A percentile compares a stretch with the other conserved stretches of the same genome.
phyloP scores from a whole-genome alignment of 2,797 vertebrate species.

The Siniperca scherzeri region DNA sequence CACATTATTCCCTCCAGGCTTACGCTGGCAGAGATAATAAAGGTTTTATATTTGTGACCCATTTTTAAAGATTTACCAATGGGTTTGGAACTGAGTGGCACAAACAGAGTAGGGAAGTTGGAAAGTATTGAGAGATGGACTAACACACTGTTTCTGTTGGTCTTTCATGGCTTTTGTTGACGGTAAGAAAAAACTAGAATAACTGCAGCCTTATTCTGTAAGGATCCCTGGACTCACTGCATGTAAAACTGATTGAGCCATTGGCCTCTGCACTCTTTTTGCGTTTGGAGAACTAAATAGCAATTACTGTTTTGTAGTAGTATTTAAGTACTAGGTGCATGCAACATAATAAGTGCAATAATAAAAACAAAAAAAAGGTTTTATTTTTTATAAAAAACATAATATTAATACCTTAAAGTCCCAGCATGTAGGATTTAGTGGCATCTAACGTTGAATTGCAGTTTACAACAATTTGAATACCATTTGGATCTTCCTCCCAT shows the following conservation, averaged over 20 bases:
- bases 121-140: neutral
- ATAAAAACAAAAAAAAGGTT: no score
- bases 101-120: neutral
- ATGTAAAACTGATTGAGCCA: neutral
- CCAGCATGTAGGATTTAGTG: no score
- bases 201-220: neutral
- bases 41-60: neutral
- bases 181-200: neutral
- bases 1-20: no score
- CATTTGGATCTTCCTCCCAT: no score
- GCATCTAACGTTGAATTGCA: no score
- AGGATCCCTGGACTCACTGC: neutral
- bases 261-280: neutral
- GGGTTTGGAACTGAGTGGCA: neutral
- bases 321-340: no score
- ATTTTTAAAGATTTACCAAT: neutral
- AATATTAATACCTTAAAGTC: no score
- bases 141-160: neutral
- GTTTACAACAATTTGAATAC: no score
- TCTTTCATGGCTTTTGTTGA: slow-evolving; percentile 4
- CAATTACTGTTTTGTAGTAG: neutral
- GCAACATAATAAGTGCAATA: no score
- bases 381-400: no score
- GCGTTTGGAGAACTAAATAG: neutral
- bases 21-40: neutral